These are phyloP conservation scores for Dicrostonyx torquatus DNA, from an alignment of 2,797 vertebrate genomes.

Conservation along the genomic window DNA sequence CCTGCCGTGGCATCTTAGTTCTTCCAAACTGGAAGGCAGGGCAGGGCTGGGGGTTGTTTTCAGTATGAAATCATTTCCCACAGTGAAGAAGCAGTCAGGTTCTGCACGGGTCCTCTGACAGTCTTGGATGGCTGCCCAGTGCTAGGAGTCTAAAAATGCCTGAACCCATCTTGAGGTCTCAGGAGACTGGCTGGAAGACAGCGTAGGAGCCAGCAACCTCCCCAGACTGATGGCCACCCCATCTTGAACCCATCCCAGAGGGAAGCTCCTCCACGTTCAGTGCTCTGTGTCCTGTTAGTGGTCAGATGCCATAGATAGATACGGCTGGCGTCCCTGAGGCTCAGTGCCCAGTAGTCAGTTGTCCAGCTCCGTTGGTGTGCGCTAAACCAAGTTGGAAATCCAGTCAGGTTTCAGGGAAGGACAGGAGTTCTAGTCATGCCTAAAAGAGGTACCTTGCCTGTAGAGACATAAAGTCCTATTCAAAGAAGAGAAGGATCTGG, in stretches of 20 bases:
- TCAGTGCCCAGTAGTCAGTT: background rate
- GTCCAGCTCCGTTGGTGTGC: background rate
- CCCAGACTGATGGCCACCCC: background rate
- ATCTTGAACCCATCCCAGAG: background rate
- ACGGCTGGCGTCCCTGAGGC: background rate
- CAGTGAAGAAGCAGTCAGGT: conserved; percentile 24
- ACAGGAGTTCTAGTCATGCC: background rate
- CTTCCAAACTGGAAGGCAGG: background rate
- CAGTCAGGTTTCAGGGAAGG: background rate
- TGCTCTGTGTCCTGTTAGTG: background rate
- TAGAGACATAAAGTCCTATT: background rate
- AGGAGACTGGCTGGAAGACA: conserved; percentile 56
- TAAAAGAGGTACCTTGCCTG: background rate
- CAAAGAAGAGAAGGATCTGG: background rate
- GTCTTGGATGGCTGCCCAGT: conserved; percentile 64
- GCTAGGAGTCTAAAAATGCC: conserved; percentile 66
- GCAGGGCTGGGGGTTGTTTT: conserved; percentile 27
- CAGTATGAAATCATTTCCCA: conserved; percentile 61
- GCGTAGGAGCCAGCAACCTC: background rate
- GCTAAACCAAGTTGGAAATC: conserved; percentile 18
- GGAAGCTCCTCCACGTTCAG: background rate
- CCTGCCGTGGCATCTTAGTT: background rate
- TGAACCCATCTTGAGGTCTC: conserved; percentile 30
- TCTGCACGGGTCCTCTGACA: conserved; percentile 42
- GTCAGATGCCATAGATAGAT: fast-evolving